These are phyloP conservation scores for Rhadinocentrus ornatus DNA, from an alignment of 2,797 vertebrate genomes.

Conservation along the genomic window DNA sequence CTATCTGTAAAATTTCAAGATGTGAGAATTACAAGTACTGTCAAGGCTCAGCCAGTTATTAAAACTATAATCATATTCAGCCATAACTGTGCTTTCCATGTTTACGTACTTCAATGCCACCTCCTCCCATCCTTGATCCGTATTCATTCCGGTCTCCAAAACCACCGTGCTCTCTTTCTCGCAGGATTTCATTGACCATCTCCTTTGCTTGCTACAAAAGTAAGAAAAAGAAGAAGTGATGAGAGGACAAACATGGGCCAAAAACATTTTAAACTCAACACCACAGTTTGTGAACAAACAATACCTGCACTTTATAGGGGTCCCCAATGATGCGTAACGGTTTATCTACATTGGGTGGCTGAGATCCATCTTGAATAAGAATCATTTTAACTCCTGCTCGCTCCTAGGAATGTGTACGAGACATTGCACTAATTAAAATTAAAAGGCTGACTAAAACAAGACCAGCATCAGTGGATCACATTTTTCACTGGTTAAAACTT, in stretches of 20 bases:
- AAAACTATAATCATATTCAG: neutral
- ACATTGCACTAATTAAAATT: neutral
- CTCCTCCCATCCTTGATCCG: slow-evolving; percentile 88
- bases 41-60: neutral
- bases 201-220: slow-evolving; percentile 92
- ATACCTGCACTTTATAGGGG: slow-evolving; percentile 95
- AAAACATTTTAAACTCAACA: neutral
- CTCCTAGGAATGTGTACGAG: slow-evolving; percentile 78
- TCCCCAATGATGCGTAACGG: slow-evolving; percentile 95
- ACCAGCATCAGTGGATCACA: neutral
- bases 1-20: slow-evolving; percentile 81
- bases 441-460: neutral
- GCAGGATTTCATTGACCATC: slow-evolving; percentile 95
- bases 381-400: slow-evolving; percentile 97
- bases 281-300: fast-evolving
- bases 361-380: slow-evolving; percentile 94
- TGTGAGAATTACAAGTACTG: neutral
- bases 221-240: neutral
- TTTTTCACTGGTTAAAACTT: too few relatives aligned
- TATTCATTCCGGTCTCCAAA: slow-evolving; percentile 91
- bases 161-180: slow-evolving; percentile 89
- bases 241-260: fast-evolving
- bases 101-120: slow-evolving; percentile 78
- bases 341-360: slow-evolving; percentile 94
- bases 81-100: neutral